A percentile compares a stretch with the other conserved stretches of the same genome.
phyloP scores from a whole-genome alignment of 30 jellyfish, hydroid and myxozoan genomes.

The Hydractinia echinata region DNA sequence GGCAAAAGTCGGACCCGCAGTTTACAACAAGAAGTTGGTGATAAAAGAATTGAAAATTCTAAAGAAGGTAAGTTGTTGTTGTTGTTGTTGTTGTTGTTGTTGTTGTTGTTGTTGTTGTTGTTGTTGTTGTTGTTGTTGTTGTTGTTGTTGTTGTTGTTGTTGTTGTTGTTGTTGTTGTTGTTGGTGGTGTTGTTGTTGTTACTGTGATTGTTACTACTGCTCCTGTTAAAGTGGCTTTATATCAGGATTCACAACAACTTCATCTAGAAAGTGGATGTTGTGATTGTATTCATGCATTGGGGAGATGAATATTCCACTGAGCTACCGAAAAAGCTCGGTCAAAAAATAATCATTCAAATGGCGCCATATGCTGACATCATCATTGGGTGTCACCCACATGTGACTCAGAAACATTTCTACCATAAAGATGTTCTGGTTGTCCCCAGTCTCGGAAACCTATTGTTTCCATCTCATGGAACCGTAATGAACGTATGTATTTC shows the following conservation, averaged over 20 bases:
- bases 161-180: no score
- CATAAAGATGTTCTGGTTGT: not conserved
- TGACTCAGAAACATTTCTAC: not conserved
- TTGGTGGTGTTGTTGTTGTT: no score
- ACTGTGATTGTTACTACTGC: no score
- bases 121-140: no score
- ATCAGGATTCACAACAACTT: no score
- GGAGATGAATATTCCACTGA: not conserved
- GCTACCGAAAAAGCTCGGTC: not conserved
- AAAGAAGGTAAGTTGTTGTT: not conserved
- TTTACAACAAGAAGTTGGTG: not conserved
- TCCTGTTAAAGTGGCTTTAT: no score
- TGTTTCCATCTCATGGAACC: not conserved
- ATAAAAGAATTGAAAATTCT: not conserved
- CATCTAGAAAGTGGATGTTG: not conserved
- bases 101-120: no score
- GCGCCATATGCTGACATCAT: not conserved
- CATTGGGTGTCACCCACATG: slow-evolving; percentile 2
- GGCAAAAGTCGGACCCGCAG: not conserved
- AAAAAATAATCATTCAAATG: not conserved
- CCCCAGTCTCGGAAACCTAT: not conserved
- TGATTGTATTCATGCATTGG: not conserved
- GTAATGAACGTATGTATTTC: not conserved
- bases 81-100: no score
- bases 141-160: no score